Conservation (phyloP, 2,888 invertebrate species). For the Meiosimyza decipiens region DNA sequence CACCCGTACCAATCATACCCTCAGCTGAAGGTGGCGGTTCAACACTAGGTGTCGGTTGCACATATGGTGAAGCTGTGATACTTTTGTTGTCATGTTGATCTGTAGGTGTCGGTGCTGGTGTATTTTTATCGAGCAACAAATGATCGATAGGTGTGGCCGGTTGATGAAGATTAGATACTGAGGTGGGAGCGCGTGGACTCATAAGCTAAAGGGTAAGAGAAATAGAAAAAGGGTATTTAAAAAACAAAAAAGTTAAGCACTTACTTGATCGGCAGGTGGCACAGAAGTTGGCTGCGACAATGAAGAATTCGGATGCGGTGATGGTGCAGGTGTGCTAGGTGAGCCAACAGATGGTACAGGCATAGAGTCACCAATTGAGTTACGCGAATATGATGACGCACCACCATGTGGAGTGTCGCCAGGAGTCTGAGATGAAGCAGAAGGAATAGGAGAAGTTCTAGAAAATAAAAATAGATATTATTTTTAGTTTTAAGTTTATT, state of each 20-base stretch:
- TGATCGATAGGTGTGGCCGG: constrained; percentile 67
- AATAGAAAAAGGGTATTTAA: constrained; percentile 4
- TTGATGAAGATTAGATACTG: constrained; percentile 65
- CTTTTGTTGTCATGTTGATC: constrained; percentile 67
- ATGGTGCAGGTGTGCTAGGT: constrained; percentile 76
- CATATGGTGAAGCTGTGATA: constrained; percentile 66
- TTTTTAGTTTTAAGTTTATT: background rate
- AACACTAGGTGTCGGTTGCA: constrained; percentile 64
- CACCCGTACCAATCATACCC: constrained; percentile 38
- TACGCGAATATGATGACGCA: constrained; percentile 75
- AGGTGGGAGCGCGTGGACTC: constrained; percentile 73
- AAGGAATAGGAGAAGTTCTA: constrained; percentile 27
- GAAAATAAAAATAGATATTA: constrained; percentile 8
- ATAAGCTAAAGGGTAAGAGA: constrained; percentile 58
- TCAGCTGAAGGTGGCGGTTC: constrained; percentile 63
- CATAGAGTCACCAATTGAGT: constrained; percentile 66
- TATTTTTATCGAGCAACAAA: constrained; percentile 64
- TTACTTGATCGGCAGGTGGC: constrained; percentile 70
- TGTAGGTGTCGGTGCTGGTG: constrained; percentile 66
- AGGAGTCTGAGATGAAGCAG: constrained; percentile 49
- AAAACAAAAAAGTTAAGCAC: constrained; percentile 31
- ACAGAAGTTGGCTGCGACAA: constrained; percentile 80
- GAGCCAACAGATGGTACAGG: constrained; percentile 71
- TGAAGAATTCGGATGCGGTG: constrained; percentile 71
- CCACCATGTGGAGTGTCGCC: constrained; percentile 72